Evolutionary conservation across 2,797 vertebrate species (phyloP).

Genomic region (Acrossocheilus fasciatus): DNA sequence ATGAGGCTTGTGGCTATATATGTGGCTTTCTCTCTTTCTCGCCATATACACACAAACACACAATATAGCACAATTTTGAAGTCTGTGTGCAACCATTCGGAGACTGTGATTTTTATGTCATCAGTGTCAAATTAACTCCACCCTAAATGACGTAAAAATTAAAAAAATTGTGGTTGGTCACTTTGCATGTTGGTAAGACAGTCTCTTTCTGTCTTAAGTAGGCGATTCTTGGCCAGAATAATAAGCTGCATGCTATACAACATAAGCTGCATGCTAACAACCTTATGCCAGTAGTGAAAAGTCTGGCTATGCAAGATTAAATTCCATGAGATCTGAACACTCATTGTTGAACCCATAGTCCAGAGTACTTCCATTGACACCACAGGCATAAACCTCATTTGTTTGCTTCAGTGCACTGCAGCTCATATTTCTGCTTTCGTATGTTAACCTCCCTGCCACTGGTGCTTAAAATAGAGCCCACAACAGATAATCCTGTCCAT

Average conservation of each 20-base stretch:
- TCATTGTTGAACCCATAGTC: constrained; percentile 2
- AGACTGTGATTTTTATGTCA: background rate
- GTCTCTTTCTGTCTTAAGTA: constrained; percentile 2
- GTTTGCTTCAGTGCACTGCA: background rate
- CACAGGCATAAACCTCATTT: background rate
- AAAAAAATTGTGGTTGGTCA: background rate
- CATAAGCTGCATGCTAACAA: background rate
- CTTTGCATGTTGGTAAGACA: background rate
- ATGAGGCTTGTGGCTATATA: no score
- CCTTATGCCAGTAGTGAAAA: background rate
- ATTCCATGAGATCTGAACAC: constrained; percentile 3
- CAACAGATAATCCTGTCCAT: constrained; percentile 38
- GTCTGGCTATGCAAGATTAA: background rate
- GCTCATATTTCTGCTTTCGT: constrained; percentile 1
- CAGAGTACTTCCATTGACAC: constrained; percentile 14
- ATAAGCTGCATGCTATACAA: background rate
- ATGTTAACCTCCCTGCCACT: constrained; percentile 23
- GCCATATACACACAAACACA: no score
- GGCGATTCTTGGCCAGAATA: background rate
- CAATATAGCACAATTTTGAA: background rate
- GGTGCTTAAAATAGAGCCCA: constrained; percentile 55
- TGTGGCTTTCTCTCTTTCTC: background rate
- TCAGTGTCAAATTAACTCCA: background rate
- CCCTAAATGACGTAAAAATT: background rate
- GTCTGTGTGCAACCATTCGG: background rate